Evolutionary conservation across 2,797 vertebrate species (phyloP), one percentile per base, ranked within the genome.

Genomic region (Tokudaia tokunoshimensis): DNA sequence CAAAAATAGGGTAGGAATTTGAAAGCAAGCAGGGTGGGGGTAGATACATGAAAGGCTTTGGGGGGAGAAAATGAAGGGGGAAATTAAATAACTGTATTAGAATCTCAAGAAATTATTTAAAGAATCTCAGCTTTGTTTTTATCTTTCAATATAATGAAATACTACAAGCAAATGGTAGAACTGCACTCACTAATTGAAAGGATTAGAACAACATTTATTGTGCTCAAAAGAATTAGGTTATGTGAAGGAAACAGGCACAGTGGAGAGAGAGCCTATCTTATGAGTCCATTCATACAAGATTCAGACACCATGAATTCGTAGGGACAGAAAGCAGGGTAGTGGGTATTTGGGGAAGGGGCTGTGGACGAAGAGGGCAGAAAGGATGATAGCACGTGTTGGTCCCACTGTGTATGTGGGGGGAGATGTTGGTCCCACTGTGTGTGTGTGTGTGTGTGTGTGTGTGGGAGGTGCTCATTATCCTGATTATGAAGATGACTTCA

Each of bases 401-500:
- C 61, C 8, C 1, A n/a, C 0, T 0, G 26, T 6, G 63, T 67
- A 31, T 67, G 63, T 3, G 6, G 34, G 63, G 44, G 17, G 15
- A 14, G 29, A 29, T 2, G 31, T 7, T 0, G 20, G 92, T n/a
- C 61, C 8, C 1, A 37, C 0, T 0, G 26, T 6, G 26, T 67
- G 34, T n/a, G 67, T 70, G 31, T 6, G 26, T 67, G 34, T n/a
- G 67, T 70, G 31, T 7, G 63, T 1, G 6, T 34, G 63, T n/a
- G 37, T 57, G 44, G 17, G 15, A 14, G 31, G 65, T 2, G 31
- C 76, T 89, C 55, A 61, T 83, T 55, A 96, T 67, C 74, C 75
- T 95, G 63, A 92, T 61, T 59, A 83, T 29, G 34, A 55, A 63
- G 41, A 86, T 74, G 59, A 89, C 74, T 74, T 89, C 67, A 29